Evolutionary conservation across 2,797 vertebrate genomes (phyloP), one percentile per base, ranked within the genome.

Genomic region (Chrysocyon brachyurus): DNA sequence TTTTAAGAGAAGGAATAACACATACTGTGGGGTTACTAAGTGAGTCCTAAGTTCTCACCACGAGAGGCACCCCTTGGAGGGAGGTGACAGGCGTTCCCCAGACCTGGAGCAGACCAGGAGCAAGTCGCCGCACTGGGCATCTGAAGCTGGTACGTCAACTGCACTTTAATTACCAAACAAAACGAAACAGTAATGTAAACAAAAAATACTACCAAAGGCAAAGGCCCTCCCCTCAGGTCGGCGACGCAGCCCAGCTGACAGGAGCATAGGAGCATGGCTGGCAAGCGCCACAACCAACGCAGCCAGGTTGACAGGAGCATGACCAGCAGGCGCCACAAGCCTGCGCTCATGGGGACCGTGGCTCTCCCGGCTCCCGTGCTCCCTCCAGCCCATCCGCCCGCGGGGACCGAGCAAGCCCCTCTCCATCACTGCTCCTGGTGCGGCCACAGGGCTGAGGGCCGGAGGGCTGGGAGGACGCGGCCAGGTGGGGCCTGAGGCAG

Each of bases 281-380:
- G 52, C 3, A 28, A 14, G 40, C 54, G 17, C 70, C 84, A 82
- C 33, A 40, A 77, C 6, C 40, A 46, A 90, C 1, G 59, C 84
- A 46, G 33, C 28, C 2, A 11, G 57, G 63, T 40, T 7, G 8
- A 57, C 17, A 59, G 14, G 40, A 46, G 40, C 40, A 46, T 46
- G 40, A 49, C 52, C 61, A 26, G 52, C 3, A 28, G 17, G 40
- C 54, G 21, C 70, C 84, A 82, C 33, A 40, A 77, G 75, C 12
- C 19, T 3, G 26, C 11, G 2, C 70, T 63, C 49, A 63, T 5
- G 2, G 3, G 22, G 21, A 72, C 63, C 1, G 0, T 0, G 12
- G 40, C 40, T 46, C 6, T 46, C 40, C 40, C 40, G 7, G 40
- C 40, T 46, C 40, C 40, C 40, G 40, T 46, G 40, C 40, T 46